A percentile compares a stretch with the other conserved stretches of the same genome.
Conservation (phyloP, 1,140 invertebrate genomes). For the Phenacoccus solenopsis region DNA sequence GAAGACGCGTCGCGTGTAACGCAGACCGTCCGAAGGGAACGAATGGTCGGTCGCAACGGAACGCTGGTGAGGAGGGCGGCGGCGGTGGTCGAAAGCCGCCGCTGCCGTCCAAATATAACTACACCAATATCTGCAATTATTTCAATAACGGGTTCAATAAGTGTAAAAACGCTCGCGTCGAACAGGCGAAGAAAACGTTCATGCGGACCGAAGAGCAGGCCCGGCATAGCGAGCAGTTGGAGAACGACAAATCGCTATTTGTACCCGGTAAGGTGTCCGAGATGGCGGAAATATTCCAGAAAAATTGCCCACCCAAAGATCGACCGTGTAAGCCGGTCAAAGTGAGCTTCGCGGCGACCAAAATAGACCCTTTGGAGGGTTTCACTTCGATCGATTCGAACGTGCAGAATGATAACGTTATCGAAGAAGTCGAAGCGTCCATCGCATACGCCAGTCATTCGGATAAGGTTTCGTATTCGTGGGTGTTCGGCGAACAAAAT, state of each 20-base stretch:
- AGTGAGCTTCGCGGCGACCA: neutral
- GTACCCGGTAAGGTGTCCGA: constrained; percentile 19
- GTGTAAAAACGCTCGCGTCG: neutral
- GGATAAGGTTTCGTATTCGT: constrained; percentile 18
- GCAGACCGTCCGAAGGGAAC: neutral
- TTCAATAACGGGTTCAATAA: neutral
- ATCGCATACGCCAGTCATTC: neutral
- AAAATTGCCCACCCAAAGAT: neutral
- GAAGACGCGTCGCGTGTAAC: neutral
- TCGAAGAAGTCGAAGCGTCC: constrained; percentile 17
- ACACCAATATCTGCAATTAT: neutral
- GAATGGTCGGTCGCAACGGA: neutral
- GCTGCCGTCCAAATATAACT: neutral
- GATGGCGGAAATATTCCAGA: constrained; percentile 20
- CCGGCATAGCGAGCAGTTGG: neutral
- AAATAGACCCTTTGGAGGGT: neutral
- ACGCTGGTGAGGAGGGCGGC: neutral
- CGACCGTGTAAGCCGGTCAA: neutral
- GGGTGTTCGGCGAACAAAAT: constrained; percentile 16
- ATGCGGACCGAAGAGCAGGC: neutral
- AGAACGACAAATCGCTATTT: neutral
- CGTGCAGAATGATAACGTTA: neutral
- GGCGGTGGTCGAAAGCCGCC: neutral
- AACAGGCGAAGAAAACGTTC: neutral
- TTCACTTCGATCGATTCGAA: constrained; percentile 10